phyloP scores from a whole-genome alignment of 2,113 vertebrate genomes.

The Psettodes erumei region DNA sequence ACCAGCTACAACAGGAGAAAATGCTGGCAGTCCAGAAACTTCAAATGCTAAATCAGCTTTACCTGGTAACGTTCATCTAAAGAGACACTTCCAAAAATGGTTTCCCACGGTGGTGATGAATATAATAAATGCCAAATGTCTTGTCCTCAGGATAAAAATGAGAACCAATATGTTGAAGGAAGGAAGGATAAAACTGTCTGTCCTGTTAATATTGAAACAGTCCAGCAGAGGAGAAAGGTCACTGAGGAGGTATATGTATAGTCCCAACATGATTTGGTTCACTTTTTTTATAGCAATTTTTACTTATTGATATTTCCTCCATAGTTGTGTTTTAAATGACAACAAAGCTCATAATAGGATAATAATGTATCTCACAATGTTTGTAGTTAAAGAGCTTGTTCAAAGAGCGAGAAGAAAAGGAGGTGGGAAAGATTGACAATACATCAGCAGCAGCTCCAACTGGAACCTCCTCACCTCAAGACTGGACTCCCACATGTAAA shows the following conservation, averaged over 20 bases:
- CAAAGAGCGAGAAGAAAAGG: constrained; percentile 74
- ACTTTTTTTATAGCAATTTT: too few species aligned
- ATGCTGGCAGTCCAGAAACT: constrained; percentile 50
- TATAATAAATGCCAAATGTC: neutral
- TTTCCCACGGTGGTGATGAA: neutral
- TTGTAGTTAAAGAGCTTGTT: constrained; percentile 82
- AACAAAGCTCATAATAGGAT: neutral
- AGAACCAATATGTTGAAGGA: constrained; percentile 28
- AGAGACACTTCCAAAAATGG: neutral
- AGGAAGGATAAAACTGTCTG: constrained; percentile 36
- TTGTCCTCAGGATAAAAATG: constrained; percentile 62
- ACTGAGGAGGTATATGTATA: constrained; percentile 81
- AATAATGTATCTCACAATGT: neutral
- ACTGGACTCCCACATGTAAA: constrained; percentile 58
- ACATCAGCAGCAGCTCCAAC: constrained; percentile 45
- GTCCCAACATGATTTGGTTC: neutral
- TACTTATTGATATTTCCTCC: too few species aligned
- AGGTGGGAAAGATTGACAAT: constrained; percentile 39
- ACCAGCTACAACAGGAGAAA: constrained; percentile 65
- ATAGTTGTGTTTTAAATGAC: constrained; percentile 2
- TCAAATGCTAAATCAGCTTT: constrained; percentile 33
- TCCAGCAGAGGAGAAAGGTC: constrained; percentile 80
- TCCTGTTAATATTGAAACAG: constrained; percentile 48
- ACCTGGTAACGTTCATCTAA: constrained; percentile 58
- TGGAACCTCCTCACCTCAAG: constrained; percentile 47